Evolutionary conservation across 2,888 invertebrate species (phyloP).

Genomic region (Rhopalosiphum nymphaeae): DNA sequence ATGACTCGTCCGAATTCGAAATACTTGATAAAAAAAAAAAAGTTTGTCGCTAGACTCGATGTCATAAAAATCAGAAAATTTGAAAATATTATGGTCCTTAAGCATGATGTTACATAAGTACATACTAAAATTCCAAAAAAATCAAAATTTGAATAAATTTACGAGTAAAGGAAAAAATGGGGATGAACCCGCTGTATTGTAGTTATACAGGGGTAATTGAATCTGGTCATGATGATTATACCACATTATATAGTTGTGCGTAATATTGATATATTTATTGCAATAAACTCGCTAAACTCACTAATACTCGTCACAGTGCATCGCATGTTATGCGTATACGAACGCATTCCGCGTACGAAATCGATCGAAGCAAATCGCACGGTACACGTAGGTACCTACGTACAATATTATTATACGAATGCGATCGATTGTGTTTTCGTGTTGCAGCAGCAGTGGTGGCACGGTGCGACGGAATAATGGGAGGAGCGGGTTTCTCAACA

Average conservation of each 20-base stretch:
- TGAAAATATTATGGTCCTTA: background rate
- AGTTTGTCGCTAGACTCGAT: background rate
- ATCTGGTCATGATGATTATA: too few relatives aligned
- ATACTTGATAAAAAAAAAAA: background rate
- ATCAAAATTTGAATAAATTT: background rate
- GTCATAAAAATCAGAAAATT: background rate
- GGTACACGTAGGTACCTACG: too few relatives aligned
- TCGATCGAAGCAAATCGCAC: background rate
- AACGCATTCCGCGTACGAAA: background rate
- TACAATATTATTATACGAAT: background rate
- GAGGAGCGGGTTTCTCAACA: constrained; percentile 13
- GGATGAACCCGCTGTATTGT: too few relatives aligned
- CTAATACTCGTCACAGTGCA: too few relatives aligned
- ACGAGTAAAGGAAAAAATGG: background rate
- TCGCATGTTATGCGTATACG: background rate
- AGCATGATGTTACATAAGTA: too few relatives aligned
- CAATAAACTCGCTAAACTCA: background rate
- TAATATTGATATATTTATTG: background rate
- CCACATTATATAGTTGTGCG: background rate
- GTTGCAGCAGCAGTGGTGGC: background rate
- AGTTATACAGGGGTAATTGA: too few relatives aligned
- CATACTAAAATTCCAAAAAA: background rate
- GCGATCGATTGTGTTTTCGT: background rate
- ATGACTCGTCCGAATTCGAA: too few relatives aligned
- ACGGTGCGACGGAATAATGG: background rate